Conservation (phyloP, 2,888 invertebrate species). For the Eupithecia inturbata region DNA sequence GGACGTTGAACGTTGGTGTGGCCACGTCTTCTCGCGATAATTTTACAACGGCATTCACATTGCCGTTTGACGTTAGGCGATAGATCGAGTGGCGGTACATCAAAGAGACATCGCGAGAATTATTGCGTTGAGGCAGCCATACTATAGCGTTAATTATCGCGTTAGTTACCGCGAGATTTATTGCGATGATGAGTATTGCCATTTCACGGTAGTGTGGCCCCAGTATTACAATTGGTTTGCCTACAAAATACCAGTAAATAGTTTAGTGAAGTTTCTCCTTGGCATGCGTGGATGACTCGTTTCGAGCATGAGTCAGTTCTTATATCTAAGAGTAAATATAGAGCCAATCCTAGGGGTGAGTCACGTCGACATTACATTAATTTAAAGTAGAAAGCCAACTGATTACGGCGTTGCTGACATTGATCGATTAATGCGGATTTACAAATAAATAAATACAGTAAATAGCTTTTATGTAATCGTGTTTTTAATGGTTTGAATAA, state of each 20-base stretch:
- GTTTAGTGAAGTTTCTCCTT: not conserved
- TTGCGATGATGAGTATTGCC: too few relatives aligned
- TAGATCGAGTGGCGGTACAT: too few relatives aligned
- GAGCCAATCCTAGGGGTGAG: not conserved
- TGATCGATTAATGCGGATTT: slow-evolving; percentile 12
- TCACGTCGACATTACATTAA: not conserved
- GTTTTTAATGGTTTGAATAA: not conserved
- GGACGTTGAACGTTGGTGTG: too few relatives aligned
- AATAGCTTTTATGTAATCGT: not conserved
- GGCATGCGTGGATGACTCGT: not conserved
- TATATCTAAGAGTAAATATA: not conserved
- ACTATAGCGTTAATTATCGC: too few relatives aligned
- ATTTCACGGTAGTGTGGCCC: too few relatives aligned
- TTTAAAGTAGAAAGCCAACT: slow-evolving; percentile 6
- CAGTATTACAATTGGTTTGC: not conserved
- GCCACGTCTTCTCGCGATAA: too few relatives aligned
- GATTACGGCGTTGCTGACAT: slow-evolving; percentile 3
- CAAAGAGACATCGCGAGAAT: too few relatives aligned
- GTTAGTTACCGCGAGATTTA: too few relatives aligned
- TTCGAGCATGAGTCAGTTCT: not conserved
- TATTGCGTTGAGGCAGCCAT: too few relatives aligned
- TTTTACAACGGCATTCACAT: too few relatives aligned
- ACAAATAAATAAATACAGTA: slow-evolving; percentile 7
- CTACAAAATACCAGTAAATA: not conserved
- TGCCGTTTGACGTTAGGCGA: too few relatives aligned